Evolutionary conservation across 2,888 invertebrate genomes (phyloP), one percentile per base, ranked within the genome.

Genomic region (Strigamia crassipes): DNA sequence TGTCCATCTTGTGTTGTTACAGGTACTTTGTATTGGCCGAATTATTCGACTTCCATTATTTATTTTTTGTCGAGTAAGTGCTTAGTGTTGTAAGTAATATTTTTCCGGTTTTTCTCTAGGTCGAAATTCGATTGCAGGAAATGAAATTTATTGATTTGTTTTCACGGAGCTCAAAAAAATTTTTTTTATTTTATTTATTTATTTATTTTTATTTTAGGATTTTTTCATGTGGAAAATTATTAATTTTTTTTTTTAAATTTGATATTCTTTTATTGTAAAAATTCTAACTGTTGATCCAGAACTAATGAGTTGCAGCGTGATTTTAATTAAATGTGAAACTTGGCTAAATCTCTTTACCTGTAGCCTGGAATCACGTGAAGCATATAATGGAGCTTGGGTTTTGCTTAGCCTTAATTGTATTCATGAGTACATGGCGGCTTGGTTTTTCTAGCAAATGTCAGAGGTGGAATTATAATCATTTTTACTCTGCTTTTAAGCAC

Each of bases 1-100:
- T 41, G 80, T 82, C 15, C 82, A 82, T 77, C 82, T 82, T 15
- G 78, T 82, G 13, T 77, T 82, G 21, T 77, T 82, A 18, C 82
- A 82, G 82, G 82, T 82, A 82, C 31, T 21, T 12, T 56, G 46
- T n/a, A 5, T 42, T 42, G 5, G 23, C 21, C 5, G 12, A 13
- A 27, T 27, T 27, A 27, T 27, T 3, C 1, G 27, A 27, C 27
- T 27, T 27, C 27, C 27, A 27, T n/a, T 21, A 51, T 79, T 79
- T 42, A 9, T 79, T 41, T 27, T 81, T 12, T n/a, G 23, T 15
- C 56, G 23, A 46, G 2, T 18, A 51, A 51, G 18, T 51, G 51
- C 51, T 51, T 51, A 18, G 18, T 18, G 51, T 23, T 10, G 61
- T 46, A 15, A 61, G 61, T 61, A n/a, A 23, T 61, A 61, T n/a